Evolutionary conservation across 2,888 invertebrate genomes (phyloP).

Genomic region (Acanthosepion lycidas): DNA sequence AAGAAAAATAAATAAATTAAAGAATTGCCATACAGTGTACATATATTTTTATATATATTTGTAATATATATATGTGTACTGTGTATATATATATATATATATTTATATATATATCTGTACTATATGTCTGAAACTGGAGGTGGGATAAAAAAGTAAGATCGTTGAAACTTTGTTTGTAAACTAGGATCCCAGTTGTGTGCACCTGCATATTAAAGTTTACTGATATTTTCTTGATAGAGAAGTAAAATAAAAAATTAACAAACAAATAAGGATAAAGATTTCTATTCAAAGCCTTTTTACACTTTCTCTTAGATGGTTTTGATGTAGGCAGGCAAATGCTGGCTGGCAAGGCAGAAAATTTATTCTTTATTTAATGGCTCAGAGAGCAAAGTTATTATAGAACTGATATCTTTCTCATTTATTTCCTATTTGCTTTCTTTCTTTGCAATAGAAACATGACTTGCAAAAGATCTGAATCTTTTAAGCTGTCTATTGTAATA

Average conservation of each 20-base stretch:
- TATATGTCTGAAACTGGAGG: not conserved
- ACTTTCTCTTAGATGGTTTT: not conserved
- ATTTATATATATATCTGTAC: not conserved
- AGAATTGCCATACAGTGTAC: not conserved
- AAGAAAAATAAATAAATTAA: not conserved
- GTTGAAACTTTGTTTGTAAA: not conserved
- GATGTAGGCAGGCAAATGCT: not conserved
- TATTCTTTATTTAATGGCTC: not conserved
- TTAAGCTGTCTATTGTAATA: conserved; percentile 8
- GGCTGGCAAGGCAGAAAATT: conserved; percentile 16
- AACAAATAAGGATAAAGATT: not conserved
- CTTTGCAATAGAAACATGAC: not conserved
- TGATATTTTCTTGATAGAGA: not conserved
- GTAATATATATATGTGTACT: not conserved
- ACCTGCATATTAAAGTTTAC: conserved; percentile 17
- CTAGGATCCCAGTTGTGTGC: conserved; percentile 22
- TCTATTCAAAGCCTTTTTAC: not conserved
- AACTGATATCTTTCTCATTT: not conserved
- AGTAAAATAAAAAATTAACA: not conserved
- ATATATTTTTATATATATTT: not conserved
- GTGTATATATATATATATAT: no score
- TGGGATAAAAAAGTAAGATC: not conserved
- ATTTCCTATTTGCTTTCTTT: not conserved
- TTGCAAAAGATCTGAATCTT: conserved; percentile 21
- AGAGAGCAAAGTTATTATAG: not conserved